Evolutionary conservation across 1,140 invertebrate species (phyloP), one percentile per base, ranked within the genome.

Genomic region (Hypothenemus hampei): DNA sequence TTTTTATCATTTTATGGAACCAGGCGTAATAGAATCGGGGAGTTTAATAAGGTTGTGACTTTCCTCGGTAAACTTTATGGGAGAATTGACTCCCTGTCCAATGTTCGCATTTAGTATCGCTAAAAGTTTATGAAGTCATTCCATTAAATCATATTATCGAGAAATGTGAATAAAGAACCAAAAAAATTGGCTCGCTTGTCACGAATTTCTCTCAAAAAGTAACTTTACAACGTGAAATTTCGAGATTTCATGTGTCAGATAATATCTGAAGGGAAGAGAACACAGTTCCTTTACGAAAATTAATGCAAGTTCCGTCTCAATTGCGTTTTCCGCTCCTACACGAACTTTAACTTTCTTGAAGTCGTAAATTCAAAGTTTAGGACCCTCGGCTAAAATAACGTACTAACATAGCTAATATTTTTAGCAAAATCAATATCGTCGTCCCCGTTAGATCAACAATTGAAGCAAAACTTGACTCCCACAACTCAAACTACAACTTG

Each of bases 401-500:
- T n/a, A n/a, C n/a, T n/a, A n/a, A n/a, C n/a, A n/a, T n/a, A n/a
- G n/a, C n/a, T n/a, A n/a, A n/a, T 2, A 11, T 44, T 44, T 26
- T 4, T 31, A 47, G 45, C 45, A 16, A 56, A 56, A 39, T 48
- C 54, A 26, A 39, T 54, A 4, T 41, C 36, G 2, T 56, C 54
- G 11, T 49, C 54, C 11, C 45, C 45, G 11, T 26, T 56, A 20
- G 54, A 56, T n/a, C 54, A 45, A 15, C 54, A 56, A 56, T 3
- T 56, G 16, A 56, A 56, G 23, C 54, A 48, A 21, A 56, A 40
- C 15, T 23, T 39, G 10, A 56, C 54, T 2, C 54, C 54, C 2
- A 26, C 29, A 16, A 49, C 54, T 13, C 51, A 54, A 46, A 49
- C 54, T 6, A 49, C 54, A 24, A 56, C 45, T 3, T 48, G 45